A percentile compares a stretch with the other conserved stretches of the same genome.
Conservation (phyloP, 2,113 vertebrate genomes). For the Amphilophus citrinellus region DNA sequence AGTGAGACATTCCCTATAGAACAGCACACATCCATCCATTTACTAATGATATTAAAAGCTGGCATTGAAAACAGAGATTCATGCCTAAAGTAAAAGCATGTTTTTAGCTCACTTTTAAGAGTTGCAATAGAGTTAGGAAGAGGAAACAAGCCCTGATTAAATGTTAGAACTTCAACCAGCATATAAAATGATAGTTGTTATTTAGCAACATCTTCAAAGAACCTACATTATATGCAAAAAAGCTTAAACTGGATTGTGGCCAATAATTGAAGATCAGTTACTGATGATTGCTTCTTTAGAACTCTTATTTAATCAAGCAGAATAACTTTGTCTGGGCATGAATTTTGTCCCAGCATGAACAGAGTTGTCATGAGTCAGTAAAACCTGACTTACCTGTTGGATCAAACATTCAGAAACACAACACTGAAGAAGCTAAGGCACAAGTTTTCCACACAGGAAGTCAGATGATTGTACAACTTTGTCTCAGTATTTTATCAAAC, state of each 20-base stretch:
- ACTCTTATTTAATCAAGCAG: background rate
- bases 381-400: constrained; percentile 40
- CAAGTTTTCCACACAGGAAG: constrained; percentile 12
- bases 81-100: background rate
- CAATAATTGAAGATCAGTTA: background rate
- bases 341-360: background rate
- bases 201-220: background rate
- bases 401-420: background rate
- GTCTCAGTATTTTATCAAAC: constrained; percentile 9
- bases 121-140: background rate
- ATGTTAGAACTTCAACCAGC: too few relatives aligned
- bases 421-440: constrained; percentile 55
- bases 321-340: background rate
- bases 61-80: background rate
- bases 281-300: background rate
- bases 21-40: constrained; percentile 3
- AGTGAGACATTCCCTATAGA: constrained; percentile 25
- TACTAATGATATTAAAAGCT: constrained; percentile 7
- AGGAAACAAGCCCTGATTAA: background rate
- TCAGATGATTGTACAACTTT: background rate
- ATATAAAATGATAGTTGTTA: background rate
- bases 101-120: background rate
- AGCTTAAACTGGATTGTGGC: background rate
- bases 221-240: background rate
- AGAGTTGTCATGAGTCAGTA: background rate